A percentile compares a stretch with the other conserved stretches of the same genome.
These are phyloP conservation scores for Myotis vivesi DNA, from an alignment of 2,797 vertebrate species.

Conservation along the genomic window DNA sequence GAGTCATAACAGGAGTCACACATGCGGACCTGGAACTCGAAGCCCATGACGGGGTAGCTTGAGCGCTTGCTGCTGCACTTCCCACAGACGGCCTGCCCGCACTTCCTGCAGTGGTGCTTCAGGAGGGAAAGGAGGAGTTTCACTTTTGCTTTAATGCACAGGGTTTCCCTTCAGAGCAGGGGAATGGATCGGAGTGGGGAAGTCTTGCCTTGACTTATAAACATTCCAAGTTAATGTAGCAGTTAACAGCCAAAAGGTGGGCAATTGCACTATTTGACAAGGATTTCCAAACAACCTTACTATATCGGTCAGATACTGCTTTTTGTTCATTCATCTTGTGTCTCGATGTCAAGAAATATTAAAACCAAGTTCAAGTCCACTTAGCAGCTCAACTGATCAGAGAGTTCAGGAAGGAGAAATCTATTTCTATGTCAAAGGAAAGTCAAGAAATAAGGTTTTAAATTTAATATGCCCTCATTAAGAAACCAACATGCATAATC, in stretches of 20 bases:
- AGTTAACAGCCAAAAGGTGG: background rate
- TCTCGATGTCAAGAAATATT: background rate
- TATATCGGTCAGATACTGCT: background rate
- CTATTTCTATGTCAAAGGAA: background rate
- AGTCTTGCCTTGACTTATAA: background rate
- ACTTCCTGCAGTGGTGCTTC: conserved; percentile 98
- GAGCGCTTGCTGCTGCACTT: conserved; percentile 97
- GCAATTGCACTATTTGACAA: background rate
- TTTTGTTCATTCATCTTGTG: background rate
- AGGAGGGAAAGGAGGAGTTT: background rate
- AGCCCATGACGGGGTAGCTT: conserved; percentile 97
- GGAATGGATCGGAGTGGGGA: rapidly evolving
- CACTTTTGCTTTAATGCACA: background rate
- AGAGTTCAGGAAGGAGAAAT: background rate
- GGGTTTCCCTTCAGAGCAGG: background rate
- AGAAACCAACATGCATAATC: background rate
- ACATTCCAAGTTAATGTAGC: background rate
- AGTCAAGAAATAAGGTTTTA: conserved; percentile 14
- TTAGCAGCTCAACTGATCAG: background rate
- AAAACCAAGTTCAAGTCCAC: background rate
- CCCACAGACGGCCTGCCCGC: conserved; percentile 95
- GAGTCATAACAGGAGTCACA: conserved; percentile 95
- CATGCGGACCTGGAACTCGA: conserved; percentile 97
- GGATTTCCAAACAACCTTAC: background rate
- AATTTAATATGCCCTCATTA: background rate